These are phyloP conservation scores for Ginglymostoma cirratum DNA, from an alignment of 2,113 vertebrate species.

Conservation along the genomic window DNA sequence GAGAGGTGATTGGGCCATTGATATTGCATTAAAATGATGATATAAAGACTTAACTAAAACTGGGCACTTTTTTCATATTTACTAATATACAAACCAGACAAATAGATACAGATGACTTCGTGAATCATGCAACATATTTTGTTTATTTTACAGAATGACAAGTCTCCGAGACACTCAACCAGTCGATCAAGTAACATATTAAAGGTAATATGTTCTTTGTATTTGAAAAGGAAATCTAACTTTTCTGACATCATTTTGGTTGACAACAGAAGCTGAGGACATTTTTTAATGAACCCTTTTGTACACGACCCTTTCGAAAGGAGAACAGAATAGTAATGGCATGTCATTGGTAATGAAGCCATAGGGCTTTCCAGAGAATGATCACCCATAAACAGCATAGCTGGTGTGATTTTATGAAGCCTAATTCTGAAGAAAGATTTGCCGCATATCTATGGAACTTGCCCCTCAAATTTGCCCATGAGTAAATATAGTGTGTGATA, in stretches of 20 bases:
- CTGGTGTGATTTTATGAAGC: not conserved
- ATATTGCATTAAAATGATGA: not conserved
- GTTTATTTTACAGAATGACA: constrained; percentile 74
- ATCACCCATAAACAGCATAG: not conserved
- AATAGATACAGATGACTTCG: not conserved
- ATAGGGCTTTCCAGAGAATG: not conserved
- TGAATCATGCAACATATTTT: not conserved
- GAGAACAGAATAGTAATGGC: not conserved
- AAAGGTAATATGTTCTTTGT: constrained; percentile 62
- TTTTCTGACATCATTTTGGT: not conserved
- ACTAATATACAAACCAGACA: not conserved
- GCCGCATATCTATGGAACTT: not conserved
- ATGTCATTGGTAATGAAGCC: not conserved
- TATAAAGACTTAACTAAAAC: not conserved
- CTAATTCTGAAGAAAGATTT: not conserved
- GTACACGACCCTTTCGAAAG: not conserved
- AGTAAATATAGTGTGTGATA: not conserved
- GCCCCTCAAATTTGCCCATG: not conserved
- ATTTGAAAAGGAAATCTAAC: not conserved
- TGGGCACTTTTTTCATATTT: not conserved
- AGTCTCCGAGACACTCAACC: constrained; percentile 73
- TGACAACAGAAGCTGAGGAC: not conserved
- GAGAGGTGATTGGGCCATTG: not conserved
- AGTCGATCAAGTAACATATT: constrained; percentile 91
- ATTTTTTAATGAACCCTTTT: too few relatives aligned